Evolutionary conservation across 2,888 invertebrate species (phyloP), one percentile per base, ranked within the genome.

Genomic region (Thera obeliscata): DNA sequence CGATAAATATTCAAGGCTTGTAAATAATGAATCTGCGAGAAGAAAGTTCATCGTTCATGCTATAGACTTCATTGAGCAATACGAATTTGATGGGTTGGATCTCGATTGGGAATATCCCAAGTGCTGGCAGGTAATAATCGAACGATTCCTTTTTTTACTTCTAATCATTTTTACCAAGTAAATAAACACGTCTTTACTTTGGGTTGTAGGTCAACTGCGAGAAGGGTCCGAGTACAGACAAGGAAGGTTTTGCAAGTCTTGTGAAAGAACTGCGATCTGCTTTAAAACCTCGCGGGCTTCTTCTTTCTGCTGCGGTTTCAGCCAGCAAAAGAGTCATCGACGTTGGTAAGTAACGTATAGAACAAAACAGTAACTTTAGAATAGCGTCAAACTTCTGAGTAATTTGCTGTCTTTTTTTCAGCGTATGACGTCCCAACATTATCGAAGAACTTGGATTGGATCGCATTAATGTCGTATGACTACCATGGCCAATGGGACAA

Each of bases 81-180:
- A 97, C 77, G 95, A 95, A 64, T 98, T 98, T 77, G 98, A 98
- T 81, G 99, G 99, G 3, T 90, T 99, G 50, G 98, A 99, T 86
- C 93, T 98, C 41, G 98, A 98, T 83, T 98, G 98, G 98, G 98
- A 98, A 82, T 98, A 98, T 85, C 98, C 98, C 0, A 97, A 96
- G 72, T 98, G 98, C 82, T 98, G 98, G 98, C 98, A 98, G 94
- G 96, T 96, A 64, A 80, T 81, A 63, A 52, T 12, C 49, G 8
- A 56, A 12, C n/a, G 22, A 9, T 3, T 48, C 38, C 2, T 11
- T 38, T 52, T 4, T 8, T 61, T 46, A 46, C 7, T 46, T 46
- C 43, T 9, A 9, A 9, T 9, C 41, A 41, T 5, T 5, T 35
- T 54, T 22, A 22, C 22, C 3, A 54, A 35, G 12, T 55, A 11